These are phyloP conservation scores for Acanthaster planci DNA, from an alignment of 35 echinoderm and acorn worm genomes.

Conservation along the genomic window DNA sequence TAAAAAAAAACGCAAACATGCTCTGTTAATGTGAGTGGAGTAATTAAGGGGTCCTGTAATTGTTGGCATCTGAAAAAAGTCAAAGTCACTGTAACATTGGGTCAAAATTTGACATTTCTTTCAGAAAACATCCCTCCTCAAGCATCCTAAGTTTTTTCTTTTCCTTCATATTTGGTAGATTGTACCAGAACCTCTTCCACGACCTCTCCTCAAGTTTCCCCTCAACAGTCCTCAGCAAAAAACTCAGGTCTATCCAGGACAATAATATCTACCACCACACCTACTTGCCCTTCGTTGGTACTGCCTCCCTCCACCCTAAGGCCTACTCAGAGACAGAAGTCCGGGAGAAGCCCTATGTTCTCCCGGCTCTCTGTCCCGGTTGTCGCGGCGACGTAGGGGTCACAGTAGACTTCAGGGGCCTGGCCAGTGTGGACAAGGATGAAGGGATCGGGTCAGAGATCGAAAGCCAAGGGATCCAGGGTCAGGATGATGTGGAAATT, in stretches of 20 bases:
- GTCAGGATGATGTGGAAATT: conserved; percentile 13
- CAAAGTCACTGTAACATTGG: too few species aligned
- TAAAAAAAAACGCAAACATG: too few species aligned
- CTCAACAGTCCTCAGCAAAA: conserved; percentile 37
- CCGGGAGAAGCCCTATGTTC: conserved; percentile 17
- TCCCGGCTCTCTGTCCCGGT: conserved; percentile 48
- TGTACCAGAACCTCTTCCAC: conserved; percentile 48
- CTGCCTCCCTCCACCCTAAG: conserved; percentile 54
- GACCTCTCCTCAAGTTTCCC: conserved; percentile 52
- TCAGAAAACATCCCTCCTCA: too few species aligned
- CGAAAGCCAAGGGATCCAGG: not conserved
- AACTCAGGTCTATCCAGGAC: not conserved
- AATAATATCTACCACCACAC: not conserved
- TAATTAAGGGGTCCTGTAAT: too few species aligned
- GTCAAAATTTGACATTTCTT: too few species aligned
- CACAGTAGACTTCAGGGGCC: not conserved
- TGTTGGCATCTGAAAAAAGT: too few species aligned
- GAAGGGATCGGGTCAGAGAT: not conserved
- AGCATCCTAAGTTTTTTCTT: too few species aligned
- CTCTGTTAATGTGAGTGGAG: too few species aligned
- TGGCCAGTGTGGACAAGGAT: not conserved
- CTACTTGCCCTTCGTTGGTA: conserved; percentile 54
- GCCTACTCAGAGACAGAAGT: conserved; percentile 24
- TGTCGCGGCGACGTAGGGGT: conserved; percentile 15
- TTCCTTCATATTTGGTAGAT: not conserved